Evolutionary conservation across 2,888 invertebrate species (phyloP).

Genomic region (Melanchra persicariae): DNA sequence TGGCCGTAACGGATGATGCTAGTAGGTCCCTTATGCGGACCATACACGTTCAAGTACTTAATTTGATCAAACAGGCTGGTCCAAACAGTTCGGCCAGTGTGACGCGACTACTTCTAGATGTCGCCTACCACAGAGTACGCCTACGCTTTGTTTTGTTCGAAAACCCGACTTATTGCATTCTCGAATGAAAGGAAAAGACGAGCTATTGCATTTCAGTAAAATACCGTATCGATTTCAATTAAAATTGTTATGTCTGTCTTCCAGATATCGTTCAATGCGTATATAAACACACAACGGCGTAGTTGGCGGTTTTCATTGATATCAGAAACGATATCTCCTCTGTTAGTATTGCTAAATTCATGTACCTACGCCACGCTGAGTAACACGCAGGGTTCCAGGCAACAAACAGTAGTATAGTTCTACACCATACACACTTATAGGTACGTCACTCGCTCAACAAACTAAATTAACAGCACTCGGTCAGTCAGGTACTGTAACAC

Average conservation of each 20-base stretch:
- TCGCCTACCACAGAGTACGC: background rate
- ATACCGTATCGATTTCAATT: background rate
- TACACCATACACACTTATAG: slow-evolving; percentile 9
- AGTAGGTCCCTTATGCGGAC: no score
- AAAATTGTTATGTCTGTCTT: background rate
- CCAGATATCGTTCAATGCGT: slow-evolving; percentile 1
- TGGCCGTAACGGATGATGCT: background rate
- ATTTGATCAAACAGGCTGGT: no score
- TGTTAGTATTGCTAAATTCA: slow-evolving; percentile 46
- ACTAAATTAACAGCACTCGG: slow-evolving; percentile 5
- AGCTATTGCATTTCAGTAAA: background rate
- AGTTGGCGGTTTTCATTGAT: slow-evolving; percentile 16
- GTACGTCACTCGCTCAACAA: slow-evolving; percentile 10
- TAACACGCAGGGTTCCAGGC: slow-evolving; percentile 5
- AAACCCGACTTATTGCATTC: background rate
- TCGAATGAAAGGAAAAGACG: background rate
- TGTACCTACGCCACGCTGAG: slow-evolving; percentile 12
- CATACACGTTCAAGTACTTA: no score
- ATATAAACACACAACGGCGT: slow-evolving; percentile 11
- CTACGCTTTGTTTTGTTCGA: background rate
- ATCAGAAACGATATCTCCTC: slow-evolving; percentile 39
- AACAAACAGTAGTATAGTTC: slow-evolving; percentile 38
- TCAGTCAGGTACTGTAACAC: slow-evolving; percentile 25
- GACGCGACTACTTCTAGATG: background rate
- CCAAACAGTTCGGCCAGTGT: no score